Evolutionary conservation across 1,140 invertebrate genomes (phyloP).

Genomic region (Metopolophium dirhodum): DNA sequence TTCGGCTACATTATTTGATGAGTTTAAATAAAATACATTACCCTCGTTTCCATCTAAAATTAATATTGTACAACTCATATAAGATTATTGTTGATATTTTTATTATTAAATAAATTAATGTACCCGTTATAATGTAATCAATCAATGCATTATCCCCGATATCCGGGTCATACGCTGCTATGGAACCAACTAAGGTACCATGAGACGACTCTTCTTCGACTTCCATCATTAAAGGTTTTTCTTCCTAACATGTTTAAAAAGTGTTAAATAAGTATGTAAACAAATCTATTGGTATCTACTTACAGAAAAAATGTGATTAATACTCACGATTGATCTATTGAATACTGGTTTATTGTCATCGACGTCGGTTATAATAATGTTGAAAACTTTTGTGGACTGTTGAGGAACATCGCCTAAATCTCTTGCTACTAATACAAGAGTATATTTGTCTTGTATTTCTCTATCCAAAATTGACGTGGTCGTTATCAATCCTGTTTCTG

Average conservation of each 20-base stretch:
- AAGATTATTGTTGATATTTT: slow-evolving; percentile 22
- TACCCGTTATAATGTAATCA: slow-evolving; percentile 75
- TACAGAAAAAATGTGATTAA: slow-evolving; percentile 39
- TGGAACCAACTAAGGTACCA: slow-evolving; percentile 71
- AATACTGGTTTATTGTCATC: slow-evolving; percentile 83
- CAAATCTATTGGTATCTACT: neutral
- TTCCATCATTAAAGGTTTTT: slow-evolving; percentile 69
- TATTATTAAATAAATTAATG: slow-evolving; percentile 52
- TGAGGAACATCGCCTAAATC: slow-evolving; percentile 79
- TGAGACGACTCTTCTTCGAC: slow-evolving; percentile 72
- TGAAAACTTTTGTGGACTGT: slow-evolving; percentile 73
- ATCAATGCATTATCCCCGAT: slow-evolving; percentile 77
- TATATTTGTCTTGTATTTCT: slow-evolving; percentile 75
- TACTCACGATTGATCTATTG: slow-evolving; percentile 71
- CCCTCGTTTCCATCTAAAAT: slow-evolving; percentile 74
- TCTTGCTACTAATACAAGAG: slow-evolving; percentile 75
- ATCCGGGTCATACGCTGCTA: slow-evolving; percentile 77
- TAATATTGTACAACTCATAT: slow-evolving; percentile 43
- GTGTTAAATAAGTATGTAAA: neutral
- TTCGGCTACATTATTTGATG: slow-evolving; percentile 72
- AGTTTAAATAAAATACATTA: slow-evolving; percentile 70
- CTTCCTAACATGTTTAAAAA: slow-evolving; percentile 65
- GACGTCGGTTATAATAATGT: slow-evolving; percentile 72
- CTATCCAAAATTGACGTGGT: slow-evolving; percentile 74
- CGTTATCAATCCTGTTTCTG: slow-evolving; percentile 76